Percentiles rank a stretch among this genome's conserved stretches.
Evolutionary conservation across 2,113 vertebrate species (phyloP).

Genomic region (Alligator mississippiensis): DNA sequence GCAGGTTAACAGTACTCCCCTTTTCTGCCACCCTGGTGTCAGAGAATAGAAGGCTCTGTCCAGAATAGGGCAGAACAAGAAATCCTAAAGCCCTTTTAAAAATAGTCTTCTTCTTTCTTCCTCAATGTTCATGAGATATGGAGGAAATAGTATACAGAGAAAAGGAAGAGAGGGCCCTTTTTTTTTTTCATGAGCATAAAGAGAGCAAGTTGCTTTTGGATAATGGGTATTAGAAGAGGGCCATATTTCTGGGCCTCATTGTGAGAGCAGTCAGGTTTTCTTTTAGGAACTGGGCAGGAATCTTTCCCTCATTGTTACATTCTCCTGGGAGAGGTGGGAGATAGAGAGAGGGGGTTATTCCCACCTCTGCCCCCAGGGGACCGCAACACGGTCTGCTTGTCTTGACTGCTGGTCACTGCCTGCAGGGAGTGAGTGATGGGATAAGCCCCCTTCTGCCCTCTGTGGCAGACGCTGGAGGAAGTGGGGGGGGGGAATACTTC

Average conservation of each 20-base stretch:
- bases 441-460: no score
- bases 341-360: no score
- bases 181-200: neutral
- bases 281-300: neutral
- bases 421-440: no score
- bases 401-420: no score
- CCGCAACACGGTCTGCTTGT: no score
- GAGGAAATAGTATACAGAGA: neutral
- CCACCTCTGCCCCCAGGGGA: no score
- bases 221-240: neutral
- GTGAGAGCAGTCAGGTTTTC: neutral
- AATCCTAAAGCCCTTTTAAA: neutral
- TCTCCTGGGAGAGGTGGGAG: neutral
- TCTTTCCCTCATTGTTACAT: neutral
- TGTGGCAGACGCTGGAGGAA: no score
- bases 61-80: neutral
- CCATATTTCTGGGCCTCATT: neutral
- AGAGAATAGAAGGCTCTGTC: neutral
- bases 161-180: neutral
- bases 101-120: neutral
- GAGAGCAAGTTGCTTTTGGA: no score
- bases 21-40: no score
- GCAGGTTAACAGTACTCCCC: neutral
- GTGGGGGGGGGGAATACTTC: no score
- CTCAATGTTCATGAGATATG: neutral